Conservation (phyloP, 2,797 vertebrate species). For the Hemitrygon akajei region DNA sequence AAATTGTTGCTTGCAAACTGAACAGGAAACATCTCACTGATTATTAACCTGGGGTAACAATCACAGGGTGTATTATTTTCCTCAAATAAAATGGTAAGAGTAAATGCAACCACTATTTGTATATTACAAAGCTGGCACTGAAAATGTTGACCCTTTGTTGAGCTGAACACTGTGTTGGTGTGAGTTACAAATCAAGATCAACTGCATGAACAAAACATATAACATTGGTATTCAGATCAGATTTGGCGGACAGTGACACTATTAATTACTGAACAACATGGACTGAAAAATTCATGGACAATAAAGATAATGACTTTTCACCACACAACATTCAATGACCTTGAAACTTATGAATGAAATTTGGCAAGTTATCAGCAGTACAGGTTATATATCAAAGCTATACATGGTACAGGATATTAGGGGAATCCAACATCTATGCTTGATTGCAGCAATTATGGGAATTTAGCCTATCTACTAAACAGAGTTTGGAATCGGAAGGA, state of each 20-base stretch:
- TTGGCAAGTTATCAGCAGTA: background rate
- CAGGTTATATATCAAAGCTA: background rate
- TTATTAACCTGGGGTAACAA: background rate
- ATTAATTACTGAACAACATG: background rate
- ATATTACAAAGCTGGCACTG: conserved; percentile 4
- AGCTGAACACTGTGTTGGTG: background rate
- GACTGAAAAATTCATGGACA: conserved; percentile 16
- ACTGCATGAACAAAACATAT: background rate
- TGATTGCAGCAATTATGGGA: too few relatives aligned
- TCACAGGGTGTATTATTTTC: background rate
- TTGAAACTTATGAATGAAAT: conserved; percentile 19
- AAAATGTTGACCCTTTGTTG: background rate
- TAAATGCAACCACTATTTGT: background rate
- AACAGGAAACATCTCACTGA: background rate
- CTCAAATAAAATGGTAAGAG: background rate
- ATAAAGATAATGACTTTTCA: background rate
- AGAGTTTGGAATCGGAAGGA: background rate
- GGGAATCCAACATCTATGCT: background rate
- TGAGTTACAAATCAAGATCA: background rate
- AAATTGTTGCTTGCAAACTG: background rate
- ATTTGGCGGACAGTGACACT: background rate
- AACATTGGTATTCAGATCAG: background rate
- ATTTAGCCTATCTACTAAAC: background rate
- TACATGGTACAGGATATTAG: background rate
- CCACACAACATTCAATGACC: background rate